Conservation (phyloP, 2,888 invertebrate genomes). For the Meteorus cinctellus region DNA sequence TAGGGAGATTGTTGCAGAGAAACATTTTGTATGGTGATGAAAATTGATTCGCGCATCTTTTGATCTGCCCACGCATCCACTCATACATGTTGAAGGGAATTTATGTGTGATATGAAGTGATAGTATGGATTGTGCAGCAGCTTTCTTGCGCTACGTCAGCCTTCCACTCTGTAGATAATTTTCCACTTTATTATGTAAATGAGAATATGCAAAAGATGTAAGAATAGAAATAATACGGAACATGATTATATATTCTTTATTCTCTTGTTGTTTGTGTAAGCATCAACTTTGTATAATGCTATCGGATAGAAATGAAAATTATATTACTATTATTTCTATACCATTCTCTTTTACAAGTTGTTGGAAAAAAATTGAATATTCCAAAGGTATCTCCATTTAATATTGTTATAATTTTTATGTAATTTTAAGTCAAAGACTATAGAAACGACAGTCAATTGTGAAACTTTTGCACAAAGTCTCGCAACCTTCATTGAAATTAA, state of each 20-base stretch:
- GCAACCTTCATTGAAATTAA: too few species aligned
- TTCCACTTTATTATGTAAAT: slow-evolving; percentile 62
- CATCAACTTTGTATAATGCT: not conserved
- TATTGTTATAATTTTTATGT: too few species aligned
- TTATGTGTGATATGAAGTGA: too few species aligned
- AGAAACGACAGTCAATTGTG: too few species aligned
- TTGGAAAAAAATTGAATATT: too few species aligned
- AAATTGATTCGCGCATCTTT: slow-evolving; percentile 45
- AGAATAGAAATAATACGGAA: slow-evolving; percentile 57
- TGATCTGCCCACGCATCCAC: slow-evolving; percentile 48
- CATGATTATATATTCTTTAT: not conserved
- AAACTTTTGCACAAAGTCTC: too few species aligned
- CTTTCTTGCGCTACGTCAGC: too few species aligned
- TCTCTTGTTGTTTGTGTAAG: not conserved
- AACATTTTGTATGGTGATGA: slow-evolving; percentile 33
- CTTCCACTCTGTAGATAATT: slow-evolving; percentile 46
- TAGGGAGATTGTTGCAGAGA: slow-evolving; percentile 5
- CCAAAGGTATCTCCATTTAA: too few species aligned
- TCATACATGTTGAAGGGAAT: too few species aligned
- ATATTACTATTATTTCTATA: not conserved
- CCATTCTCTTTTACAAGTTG: too few species aligned
- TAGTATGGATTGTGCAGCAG: too few species aligned
- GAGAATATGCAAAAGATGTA: slow-evolving; percentile 49
- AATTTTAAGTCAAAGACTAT: too few species aligned
- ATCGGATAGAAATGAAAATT: not conserved